Evolutionary conservation across 2,888 invertebrate genomes (phyloP).

Genomic region (Sepioteuthis lessoniana): DNA sequence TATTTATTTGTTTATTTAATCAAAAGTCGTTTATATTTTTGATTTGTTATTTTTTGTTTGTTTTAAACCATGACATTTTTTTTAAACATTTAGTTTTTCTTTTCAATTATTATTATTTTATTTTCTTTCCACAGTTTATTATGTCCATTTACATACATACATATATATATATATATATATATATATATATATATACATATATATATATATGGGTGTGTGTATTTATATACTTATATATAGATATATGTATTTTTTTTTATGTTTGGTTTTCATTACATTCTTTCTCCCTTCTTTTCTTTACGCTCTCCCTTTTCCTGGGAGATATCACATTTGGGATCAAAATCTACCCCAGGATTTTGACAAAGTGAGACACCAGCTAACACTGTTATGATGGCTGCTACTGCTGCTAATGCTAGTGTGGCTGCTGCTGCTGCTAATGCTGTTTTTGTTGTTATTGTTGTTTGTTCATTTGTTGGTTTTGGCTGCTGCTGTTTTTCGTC

Average conservation of each 20-base stretch:
- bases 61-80: not conserved
- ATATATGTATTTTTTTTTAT: not conserved
- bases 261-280: not conserved
- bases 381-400: not conserved
- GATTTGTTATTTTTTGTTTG: not conserved
- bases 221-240: not conserved
- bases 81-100: not conserved
- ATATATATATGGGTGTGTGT: not conserved
- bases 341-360: not conserved
- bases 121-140: conserved; percentile 6
- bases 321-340: not conserved
- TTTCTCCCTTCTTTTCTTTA: conserved; percentile 2
- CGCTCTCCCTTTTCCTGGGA: conserved; percentile 8
- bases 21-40: not conserved
- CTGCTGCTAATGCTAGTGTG: not conserved
- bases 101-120: no score
- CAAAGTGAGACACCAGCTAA: not conserved
- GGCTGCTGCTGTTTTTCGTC: not conserved
- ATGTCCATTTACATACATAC: not conserved
- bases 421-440: not conserved
- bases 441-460: not conserved
- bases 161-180: not conserved
- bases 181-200: not conserved
- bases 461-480: not conserved
- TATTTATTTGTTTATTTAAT: not conserved